phyloP scores from a whole-genome alignment of 2,888 invertebrate species.

The Lysandra bellargus region DNA sequence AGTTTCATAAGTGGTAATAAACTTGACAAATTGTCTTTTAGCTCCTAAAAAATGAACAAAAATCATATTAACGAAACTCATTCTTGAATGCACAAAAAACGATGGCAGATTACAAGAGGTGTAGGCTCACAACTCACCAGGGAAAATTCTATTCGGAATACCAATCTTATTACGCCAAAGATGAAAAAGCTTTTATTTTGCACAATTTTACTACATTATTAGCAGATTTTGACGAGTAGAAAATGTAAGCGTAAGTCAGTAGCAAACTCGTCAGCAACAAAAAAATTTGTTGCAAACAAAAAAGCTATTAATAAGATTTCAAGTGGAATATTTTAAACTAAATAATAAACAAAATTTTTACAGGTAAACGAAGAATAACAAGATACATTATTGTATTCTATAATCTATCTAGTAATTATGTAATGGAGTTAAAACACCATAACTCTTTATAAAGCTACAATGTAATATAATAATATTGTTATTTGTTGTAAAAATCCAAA shows the following conservation, averaged over 20 bases:
- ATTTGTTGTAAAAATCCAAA: background rate
- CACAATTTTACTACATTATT: background rate
- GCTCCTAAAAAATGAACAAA: background rate
- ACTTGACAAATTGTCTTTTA: background rate
- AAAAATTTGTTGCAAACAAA: background rate
- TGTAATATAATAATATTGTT: background rate
- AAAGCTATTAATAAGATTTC: background rate
- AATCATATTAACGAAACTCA: background rate
- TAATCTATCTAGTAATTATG: too few species aligned
- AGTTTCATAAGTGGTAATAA: background rate
- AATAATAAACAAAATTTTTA: background rate
- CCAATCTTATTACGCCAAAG: background rate
- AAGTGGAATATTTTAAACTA: background rate
- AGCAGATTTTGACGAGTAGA: constrained; percentile 15
- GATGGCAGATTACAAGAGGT: constrained; percentile 6
- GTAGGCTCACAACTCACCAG: constrained; percentile 4
- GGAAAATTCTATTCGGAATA: constrained; percentile 3
- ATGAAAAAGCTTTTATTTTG: constrained; percentile 9
- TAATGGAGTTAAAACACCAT: too few species aligned
- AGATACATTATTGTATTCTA: too few species aligned
- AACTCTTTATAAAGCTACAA: too few species aligned
- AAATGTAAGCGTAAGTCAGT: background rate
- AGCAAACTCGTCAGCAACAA: background rate
- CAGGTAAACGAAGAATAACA: too few species aligned
- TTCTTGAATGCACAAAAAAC: constrained; percentile 1